These are phyloP conservation scores for Nymphalis urticae DNA, from an alignment of 2,888 invertebrate genomes.

Conservation along the genomic window DNA sequence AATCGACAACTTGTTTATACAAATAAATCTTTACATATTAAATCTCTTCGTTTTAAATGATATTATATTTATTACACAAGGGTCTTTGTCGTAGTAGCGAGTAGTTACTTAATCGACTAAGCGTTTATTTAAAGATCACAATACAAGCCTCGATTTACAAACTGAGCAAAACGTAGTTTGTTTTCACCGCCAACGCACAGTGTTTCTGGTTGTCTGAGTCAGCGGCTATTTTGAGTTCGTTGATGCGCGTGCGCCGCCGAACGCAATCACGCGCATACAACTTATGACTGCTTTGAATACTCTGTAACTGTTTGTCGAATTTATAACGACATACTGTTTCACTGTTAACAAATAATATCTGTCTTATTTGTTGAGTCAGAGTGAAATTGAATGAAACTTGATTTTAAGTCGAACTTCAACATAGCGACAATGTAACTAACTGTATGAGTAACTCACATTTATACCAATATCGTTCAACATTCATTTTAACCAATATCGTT, in stretches of 20 bases:
- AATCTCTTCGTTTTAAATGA: not conserved
- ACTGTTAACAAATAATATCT: constrained; percentile 4
- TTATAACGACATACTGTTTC: constrained; percentile 4
- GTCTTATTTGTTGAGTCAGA: constrained; percentile 5
- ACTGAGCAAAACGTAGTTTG: constrained; percentile 55
- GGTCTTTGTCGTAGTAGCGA: constrained; percentile 14
- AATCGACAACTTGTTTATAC: not conserved
- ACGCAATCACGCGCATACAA: constrained; percentile 33
- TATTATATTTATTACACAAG: constrained; percentile 11
- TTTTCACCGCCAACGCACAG: constrained; percentile 53
- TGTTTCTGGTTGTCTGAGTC: constrained; percentile 60
- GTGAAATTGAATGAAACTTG: not conserved
- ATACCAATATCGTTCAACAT: no score
- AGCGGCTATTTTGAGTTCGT: constrained; percentile 64
- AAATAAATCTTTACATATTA: constrained; percentile 2
- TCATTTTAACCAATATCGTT: no score
- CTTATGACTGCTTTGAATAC: constrained; percentile 22
- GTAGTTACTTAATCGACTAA: constrained; percentile 37
- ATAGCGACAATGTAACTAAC: not conserved
- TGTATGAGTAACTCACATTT: no score
- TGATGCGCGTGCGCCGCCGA: constrained; percentile 51
- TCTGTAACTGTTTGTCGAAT: constrained; percentile 17
- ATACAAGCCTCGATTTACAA: constrained; percentile 53
- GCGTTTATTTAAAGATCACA: constrained; percentile 43
- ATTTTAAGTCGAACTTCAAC: not conserved